Conservation (phyloP, 2,888 invertebrate species). For the Disparrhopalites patrizii region DNA sequence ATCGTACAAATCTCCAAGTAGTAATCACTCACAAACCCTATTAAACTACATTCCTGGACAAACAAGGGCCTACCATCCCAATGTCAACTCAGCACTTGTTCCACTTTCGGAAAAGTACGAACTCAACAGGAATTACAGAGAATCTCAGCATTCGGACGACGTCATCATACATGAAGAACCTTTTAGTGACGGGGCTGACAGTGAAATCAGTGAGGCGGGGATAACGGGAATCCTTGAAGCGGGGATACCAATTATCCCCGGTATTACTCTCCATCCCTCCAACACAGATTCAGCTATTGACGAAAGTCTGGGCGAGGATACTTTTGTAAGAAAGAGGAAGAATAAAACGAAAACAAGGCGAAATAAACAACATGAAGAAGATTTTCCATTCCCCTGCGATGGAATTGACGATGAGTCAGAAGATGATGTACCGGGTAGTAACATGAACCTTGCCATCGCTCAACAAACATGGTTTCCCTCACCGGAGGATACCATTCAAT, state of each 20-base stretch:
- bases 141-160: conserved; percentile 19
- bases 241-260: conserved; percentile 10
- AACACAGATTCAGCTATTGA: conserved; percentile 17
- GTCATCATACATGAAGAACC: conserved; percentile 19
- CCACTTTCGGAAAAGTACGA: background rate
- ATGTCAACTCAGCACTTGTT: background rate
- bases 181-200: conserved; percentile 9
- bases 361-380: background rate
- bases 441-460: background rate
- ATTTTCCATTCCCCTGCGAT: conserved; percentile 8
- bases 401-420: background rate
- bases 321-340: conserved; percentile 2
- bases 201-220: background rate
- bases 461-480: background rate
- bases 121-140: conserved; percentile 1
- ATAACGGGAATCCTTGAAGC: background rate
- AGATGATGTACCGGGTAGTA: background rate
- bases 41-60: conserved; percentile 9
- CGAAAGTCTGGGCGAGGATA: conserved; percentile 1
- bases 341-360: conserved; percentile 1
- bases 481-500: background rate
- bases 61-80: background rate
- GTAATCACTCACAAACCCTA: conserved; percentile 8
- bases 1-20: conserved; percentile 17
- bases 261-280: background rate